These are phyloP conservation scores for Monodelphis domestica DNA, from an alignment of 2,797 vertebrate species.

Conservation along the genomic window DNA sequence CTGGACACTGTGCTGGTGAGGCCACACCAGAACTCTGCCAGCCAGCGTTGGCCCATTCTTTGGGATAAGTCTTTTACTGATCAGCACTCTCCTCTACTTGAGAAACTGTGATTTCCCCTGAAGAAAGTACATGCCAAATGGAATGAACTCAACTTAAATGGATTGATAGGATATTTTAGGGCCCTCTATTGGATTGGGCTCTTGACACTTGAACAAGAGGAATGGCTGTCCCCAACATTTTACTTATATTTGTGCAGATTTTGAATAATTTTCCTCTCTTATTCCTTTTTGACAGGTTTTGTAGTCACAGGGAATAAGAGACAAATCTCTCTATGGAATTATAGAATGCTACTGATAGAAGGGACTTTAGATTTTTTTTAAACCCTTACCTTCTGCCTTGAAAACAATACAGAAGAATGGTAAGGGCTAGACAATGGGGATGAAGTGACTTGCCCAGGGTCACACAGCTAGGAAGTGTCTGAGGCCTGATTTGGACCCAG, in stretches of 20 bases:
- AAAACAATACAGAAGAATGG: too few species aligned
- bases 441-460: too few species aligned
- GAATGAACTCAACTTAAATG: constrained; percentile 51
- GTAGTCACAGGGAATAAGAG: not conserved
- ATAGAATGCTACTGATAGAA: not conserved
- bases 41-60: not conserved
- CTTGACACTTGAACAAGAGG: constrained; percentile 3
- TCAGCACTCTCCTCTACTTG: not conserved
- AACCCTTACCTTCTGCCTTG: too few species aligned
- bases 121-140: not conserved
- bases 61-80: not conserved
- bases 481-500: too few species aligned
- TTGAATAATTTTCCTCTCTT: not conserved
- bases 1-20: constrained; percentile 52
- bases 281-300: not conserved
- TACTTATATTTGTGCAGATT: not conserved
- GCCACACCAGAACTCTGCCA: constrained; percentile 55
- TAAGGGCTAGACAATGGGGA: too few species aligned
- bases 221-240: not conserved
- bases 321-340: not conserved
- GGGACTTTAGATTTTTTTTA: too few species aligned
- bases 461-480: too few species aligned
- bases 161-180: constrained; percentile 66
- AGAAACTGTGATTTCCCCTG: not conserved
- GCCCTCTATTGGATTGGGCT: constrained; percentile 30